These are phyloP conservation scores for Sebastes oblongus DNA, from an alignment of 2,797 vertebrate genomes.

Conservation along the genomic window DNA sequence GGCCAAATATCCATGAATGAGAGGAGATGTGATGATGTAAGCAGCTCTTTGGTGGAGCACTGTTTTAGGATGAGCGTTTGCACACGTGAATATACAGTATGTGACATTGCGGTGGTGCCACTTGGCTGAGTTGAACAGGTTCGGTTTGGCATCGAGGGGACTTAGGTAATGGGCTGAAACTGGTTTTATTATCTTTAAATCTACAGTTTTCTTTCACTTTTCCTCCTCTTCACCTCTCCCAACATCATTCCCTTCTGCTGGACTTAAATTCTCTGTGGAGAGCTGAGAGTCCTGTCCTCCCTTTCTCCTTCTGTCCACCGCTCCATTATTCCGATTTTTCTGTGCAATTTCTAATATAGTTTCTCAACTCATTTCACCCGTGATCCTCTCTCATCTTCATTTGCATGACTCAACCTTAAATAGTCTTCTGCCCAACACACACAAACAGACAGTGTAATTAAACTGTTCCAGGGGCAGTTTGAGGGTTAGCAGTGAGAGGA, in stretches of 20 bases:
- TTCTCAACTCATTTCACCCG: slow-evolving; percentile 31
- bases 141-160: slow-evolving; percentile 40
- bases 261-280: not conserved
- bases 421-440: slow-evolving; percentile 11
- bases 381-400: slow-evolving; percentile 35
- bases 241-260: not conserved
- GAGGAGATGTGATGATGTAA: slow-evolving; percentile 48
- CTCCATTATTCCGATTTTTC: not conserved
- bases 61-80: not conserved
- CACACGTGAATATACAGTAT: not conserved
- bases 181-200: slow-evolving; percentile 32
- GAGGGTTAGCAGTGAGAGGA: slow-evolving; percentile 17
- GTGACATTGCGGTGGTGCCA: slow-evolving; percentile 43
- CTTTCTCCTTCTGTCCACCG: not conserved
- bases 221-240: not conserved
- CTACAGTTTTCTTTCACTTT: slow-evolving; percentile 16
- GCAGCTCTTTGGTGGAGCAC: slow-evolving; percentile 28
- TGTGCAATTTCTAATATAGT: slow-evolving; percentile 4
- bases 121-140: slow-evolving; percentile 31
- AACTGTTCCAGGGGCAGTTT: slow-evolving; percentile 32
- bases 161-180: slow-evolving; percentile 39
- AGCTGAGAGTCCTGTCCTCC: not conserved
- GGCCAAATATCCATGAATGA: slow-evolving; percentile 34
- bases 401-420: slow-evolving; percentile 48
- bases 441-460: slow-evolving; percentile 34